Percentiles rank a stretch among this genome's conserved stretches.
Conservation (phyloP, 2,888 invertebrate species). For the Schrankia costaestrigalis region DNA sequence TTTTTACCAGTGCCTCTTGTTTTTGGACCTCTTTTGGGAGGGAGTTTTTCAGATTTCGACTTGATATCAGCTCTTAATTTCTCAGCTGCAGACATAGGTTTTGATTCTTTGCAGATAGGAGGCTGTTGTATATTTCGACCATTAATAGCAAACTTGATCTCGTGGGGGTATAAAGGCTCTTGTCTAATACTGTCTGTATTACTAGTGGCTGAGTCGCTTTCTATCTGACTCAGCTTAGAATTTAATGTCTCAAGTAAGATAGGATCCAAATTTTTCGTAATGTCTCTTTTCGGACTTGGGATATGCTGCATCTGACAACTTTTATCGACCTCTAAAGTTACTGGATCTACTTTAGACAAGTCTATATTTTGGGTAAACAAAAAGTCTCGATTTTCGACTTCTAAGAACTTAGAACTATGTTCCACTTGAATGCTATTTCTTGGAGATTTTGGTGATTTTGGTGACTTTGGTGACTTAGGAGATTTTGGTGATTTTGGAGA, state of each 20-base stretch:
- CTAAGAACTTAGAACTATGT: constrained; percentile 67
- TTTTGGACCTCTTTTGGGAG: constrained; percentile 83
- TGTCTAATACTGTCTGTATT: constrained; percentile 85
- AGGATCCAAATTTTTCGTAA: constrained; percentile 85
- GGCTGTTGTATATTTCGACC: constrained; percentile 67
- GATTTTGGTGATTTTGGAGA: constrained; percentile 83
- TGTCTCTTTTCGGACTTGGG: constrained; percentile 86
- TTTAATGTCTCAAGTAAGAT: constrained; percentile 84
- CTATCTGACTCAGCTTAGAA: constrained; percentile 87
- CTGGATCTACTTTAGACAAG: constrained; percentile 86
- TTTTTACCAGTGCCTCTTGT: constrained; percentile 81
- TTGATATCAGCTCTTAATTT: constrained; percentile 77
- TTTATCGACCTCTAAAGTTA: constrained; percentile 86
- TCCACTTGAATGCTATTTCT: constrained; percentile 63
- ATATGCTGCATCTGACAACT: constrained; percentile 82
- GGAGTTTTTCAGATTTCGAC: constrained; percentile 81
- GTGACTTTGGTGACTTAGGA: constrained; percentile 80
- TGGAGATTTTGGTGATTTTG: constrained; percentile 79
- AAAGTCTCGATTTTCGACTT: constrained; percentile 82
- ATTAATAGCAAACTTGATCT: constrained; percentile 76
- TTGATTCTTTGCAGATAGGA: constrained; percentile 65
- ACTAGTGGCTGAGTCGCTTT: constrained; percentile 88
- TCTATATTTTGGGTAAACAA: constrained; percentile 88
- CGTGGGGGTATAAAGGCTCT: constrained; percentile 78
- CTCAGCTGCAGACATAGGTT: constrained; percentile 69